Base-by-base conservation (phyloP, 2,797 vertebrate species). In the Notolabrus celidotus region DNA sequence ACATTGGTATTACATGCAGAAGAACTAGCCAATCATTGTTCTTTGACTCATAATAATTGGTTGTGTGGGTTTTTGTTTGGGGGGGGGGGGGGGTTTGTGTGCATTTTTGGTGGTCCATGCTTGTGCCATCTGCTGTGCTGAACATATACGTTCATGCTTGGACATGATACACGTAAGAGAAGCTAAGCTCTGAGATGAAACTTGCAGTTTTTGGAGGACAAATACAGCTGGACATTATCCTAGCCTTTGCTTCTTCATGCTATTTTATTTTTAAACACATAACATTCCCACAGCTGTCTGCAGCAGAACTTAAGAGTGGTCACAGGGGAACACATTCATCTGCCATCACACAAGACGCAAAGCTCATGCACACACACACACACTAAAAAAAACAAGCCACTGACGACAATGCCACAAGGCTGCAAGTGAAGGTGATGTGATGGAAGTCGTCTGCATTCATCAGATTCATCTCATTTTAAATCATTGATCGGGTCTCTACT, bases 401-500 rank as follows among this genome's bases (percentile, higher is more conserved):
- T 27, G 10, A 69, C 71, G 74, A 79, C 69, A 77, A 74, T 20
- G 52, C 72, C 42, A 46, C 12, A 66, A 77, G 63, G 59, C 67
- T 78, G 55, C n/a, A 15, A 79, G 67, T 59, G 69, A 70, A 50
- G 58, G 64, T 71, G 72, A 88, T 62, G 71, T 70, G 74, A 81
- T 76, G 72, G 88, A 87, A 79, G 60, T 82, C 73, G 39, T 78
- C 76, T 70, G 83, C 79, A 77, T 88, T 90, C 78, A 88, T 92
- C 87, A 78, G 77, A 90, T 89, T 87, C 71, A 52, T 74, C 71
- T 74, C 31, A 20, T 81, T 90, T 79, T 93, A 72, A 92, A 93
- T 92, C 89, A 93, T 90, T 93, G 83, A 93, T 90, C 73, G 14
- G 63, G 77, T 86, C 78, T 76, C 79, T 86, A 42, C 74, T 46